phyloP scores from a whole-genome alignment of 2,888 invertebrate species.

The Rotaria socialis region DNA sequence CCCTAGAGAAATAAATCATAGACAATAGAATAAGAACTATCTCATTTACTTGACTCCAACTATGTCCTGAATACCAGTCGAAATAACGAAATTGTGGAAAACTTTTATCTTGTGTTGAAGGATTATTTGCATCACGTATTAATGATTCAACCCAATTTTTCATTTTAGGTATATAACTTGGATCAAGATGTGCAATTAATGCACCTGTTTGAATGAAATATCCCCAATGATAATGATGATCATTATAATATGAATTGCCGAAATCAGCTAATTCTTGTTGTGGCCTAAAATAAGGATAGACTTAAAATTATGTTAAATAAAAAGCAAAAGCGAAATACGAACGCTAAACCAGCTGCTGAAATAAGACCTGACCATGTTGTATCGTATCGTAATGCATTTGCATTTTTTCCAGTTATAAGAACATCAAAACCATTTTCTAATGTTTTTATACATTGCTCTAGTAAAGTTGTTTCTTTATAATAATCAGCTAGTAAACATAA shows the following conservation, averaged over 20 bases:
- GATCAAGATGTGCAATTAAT: slow-evolving; percentile 40
- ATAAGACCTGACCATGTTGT: not conserved
- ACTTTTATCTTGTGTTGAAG: not conserved
- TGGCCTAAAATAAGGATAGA: not conserved
- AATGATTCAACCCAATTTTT: slow-evolving; percentile 36
- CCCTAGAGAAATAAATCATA: slow-evolving; percentile 31
- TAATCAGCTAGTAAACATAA: slow-evolving; percentile 19
- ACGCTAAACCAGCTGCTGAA: not conserved
- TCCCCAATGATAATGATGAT: slow-evolving; percentile 45
- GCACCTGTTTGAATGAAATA: slow-evolving; percentile 42
- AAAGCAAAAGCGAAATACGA: not conserved
- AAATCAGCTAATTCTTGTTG: slow-evolving; percentile 37
- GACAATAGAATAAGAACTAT: not conserved
- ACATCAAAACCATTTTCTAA: not conserved
- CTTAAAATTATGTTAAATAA: not conserved
- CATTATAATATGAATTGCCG: slow-evolving; percentile 45
- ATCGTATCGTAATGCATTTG: not conserved
- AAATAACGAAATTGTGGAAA: slow-evolving; percentile 33
- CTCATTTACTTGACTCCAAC: slow-evolving; percentile 29
- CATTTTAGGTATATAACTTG: slow-evolving; percentile 35
- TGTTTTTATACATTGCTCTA: not conserved
- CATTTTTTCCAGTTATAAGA: not conserved
- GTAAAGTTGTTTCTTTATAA: not conserved
- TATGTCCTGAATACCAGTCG: slow-evolving; percentile 25
- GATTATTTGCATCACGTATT: slow-evolving; percentile 33